Conservation (phyloP, 2,113 vertebrate species). For the Verasper variegatus region DNA sequence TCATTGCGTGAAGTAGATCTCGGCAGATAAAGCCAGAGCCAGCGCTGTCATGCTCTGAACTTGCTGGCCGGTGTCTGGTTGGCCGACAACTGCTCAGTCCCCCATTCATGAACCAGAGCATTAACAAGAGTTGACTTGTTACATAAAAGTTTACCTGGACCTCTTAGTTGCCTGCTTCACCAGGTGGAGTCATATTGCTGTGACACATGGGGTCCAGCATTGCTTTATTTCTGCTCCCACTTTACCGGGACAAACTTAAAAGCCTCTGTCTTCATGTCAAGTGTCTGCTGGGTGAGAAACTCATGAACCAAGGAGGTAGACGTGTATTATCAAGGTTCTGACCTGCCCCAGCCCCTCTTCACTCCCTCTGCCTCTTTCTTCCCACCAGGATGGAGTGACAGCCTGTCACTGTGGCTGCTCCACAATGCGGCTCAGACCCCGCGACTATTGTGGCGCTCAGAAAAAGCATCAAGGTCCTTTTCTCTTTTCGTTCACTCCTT, state of each 20-base stretch:
- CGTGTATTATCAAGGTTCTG: slow-evolving; percentile 53
- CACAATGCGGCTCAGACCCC: slow-evolving; percentile 61
- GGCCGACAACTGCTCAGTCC: slow-evolving; percentile 2
- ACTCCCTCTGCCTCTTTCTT: slow-evolving; percentile 56
- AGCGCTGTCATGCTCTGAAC: slow-evolving; percentile 78
- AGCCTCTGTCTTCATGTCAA: slow-evolving; percentile 27
- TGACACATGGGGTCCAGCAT: slow-evolving; percentile 1
- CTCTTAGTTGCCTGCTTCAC: neutral
- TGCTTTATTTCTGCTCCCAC: slow-evolving; percentile 10
- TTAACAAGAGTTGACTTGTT: slow-evolving; percentile 13
- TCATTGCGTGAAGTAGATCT: slow-evolving; percentile 82
- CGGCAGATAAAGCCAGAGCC: slow-evolving; percentile 88
- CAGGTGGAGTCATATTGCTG: neutral
- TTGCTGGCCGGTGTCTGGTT: slow-evolving; percentile 38
- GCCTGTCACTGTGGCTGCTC: slow-evolving; percentile 81
- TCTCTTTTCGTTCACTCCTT: slow-evolving; percentile 67
- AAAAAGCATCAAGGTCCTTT: slow-evolving; percentile 76
- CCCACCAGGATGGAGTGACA: slow-evolving; percentile 70
- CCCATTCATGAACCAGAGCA: neutral
- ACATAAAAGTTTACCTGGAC: slow-evolving; percentile 4
- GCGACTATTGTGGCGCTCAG: slow-evolving; percentile 66
- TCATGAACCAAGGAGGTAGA: slow-evolving; percentile 46
- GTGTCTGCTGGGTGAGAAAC: slow-evolving; percentile 54
- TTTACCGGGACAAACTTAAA: slow-evolving; percentile 1
- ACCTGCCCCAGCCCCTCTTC: slow-evolving; percentile 55